Base-by-base conservation (phyloP, 2,113 vertebrate genomes). In the Polypterus bichir region DNA sequence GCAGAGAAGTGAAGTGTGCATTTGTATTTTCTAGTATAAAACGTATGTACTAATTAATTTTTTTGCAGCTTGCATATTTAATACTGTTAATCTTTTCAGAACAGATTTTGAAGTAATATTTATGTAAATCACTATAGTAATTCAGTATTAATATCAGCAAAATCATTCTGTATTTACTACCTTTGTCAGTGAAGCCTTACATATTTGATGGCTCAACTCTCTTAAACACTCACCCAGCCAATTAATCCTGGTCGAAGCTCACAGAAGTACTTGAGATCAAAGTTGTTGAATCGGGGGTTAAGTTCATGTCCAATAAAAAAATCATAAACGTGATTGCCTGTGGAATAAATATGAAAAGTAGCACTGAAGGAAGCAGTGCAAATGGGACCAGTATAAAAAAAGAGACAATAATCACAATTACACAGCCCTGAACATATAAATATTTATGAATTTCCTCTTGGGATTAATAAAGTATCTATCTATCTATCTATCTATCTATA, bases 221-320 rank as follows among this genome's bases (percentile, higher is more conserved):
- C 27, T 27, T 27, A 27, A 27, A 27, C 63, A 74, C 88, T 86
- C 77, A 95, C 92, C 92, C 92, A 95, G 69, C 91, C 91, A 5
- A 92, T 90, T 66, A 95, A 83, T 66, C 92, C 92, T 1, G 92
- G 92, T 8, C 92, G 79, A 49, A 94, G 85, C 64, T 95, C 91
- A 57, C 88, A 95, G 77, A 94, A 94, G 71, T 91, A 94, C 62
- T 95, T 95, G 8, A 93, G 80, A 71, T 95, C 92, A 68, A 95
- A 93, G 64, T 66, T 70, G 62, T 83, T 77, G 9, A 93, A 74
- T 3, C 91, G 88, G 0, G 92, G 92, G 70, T 95, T 95, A 57
- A 95, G 78, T 69, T 95, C 92, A 3, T 89, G 86, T 62, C 92
- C 92, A 47, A 93, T 87, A 69, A 93, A 94, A 69, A 92, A 93